These are phyloP conservation scores for Chitala chitala DNA, from an alignment of 2,113 vertebrate species.

Conservation along the genomic window DNA sequence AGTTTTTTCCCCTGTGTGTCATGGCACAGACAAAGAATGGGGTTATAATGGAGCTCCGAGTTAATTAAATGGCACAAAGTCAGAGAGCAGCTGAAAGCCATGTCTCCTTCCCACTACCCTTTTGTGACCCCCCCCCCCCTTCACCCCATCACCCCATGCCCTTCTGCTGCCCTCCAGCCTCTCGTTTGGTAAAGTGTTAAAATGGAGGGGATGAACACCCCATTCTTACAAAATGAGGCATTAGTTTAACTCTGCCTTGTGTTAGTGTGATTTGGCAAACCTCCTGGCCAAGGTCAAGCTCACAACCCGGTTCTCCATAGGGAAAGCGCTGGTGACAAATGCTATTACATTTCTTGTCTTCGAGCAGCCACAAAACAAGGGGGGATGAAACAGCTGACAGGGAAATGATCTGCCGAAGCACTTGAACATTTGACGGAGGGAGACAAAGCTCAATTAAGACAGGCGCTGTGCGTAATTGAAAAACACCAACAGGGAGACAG, in stretches of 20 bases:
- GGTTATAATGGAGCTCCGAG: not conserved
- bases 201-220: slow-evolving; percentile 14
- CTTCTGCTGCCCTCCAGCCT: not conserved
- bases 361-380: not conserved
- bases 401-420: not conserved
- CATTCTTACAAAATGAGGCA: slow-evolving; percentile 3
- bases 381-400: not conserved
- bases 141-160: not conserved
- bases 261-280: not conserved
- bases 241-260: not conserved
- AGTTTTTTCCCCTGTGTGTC: not conserved
- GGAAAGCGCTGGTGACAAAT: not conserved
- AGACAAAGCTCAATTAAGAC: not conserved
- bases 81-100: not conserved
- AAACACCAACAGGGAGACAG: slow-evolving; percentile 4
- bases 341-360: slow-evolving; percentile 13
- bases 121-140: not conserved
- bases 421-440: not conserved
- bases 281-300: not conserved
- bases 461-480: slow-evolving; percentile 6
- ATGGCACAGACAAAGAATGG: not conserved
- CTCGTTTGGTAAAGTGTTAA: not conserved
- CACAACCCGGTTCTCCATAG: not conserved
- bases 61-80: not conserved
- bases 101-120: not conserved